Conservation (phyloP, 2,113 vertebrate genomes). For the Ptychochromis oligacanthus region DNA sequence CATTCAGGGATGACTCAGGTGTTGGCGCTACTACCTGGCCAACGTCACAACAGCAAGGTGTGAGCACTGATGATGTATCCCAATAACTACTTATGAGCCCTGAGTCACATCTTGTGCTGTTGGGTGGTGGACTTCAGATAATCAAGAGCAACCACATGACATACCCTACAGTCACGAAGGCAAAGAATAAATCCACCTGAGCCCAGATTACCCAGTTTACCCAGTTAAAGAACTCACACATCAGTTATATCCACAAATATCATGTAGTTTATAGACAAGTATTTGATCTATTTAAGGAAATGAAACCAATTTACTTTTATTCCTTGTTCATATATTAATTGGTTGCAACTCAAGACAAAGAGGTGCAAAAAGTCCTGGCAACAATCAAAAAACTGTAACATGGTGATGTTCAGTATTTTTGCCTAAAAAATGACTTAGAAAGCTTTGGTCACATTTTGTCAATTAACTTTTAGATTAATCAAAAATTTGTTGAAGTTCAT, state of each 20-base stretch:
- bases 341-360: neutral
- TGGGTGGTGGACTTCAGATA: neutral
- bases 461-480: accelerated
- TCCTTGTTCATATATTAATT: neutral
- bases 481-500: neutral
- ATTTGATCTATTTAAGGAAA: neutral
- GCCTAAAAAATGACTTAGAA: neutral
- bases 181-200: no score
- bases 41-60: slow-evolving; percentile 26
- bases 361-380: neutral
- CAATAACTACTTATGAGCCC: neutral
- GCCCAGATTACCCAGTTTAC: accelerated
- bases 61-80: accelerated
- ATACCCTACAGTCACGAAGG: accelerated
- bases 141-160: neutral
- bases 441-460: neutral
- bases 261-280: accelerated
- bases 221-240: neutral
- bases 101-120: neutral
- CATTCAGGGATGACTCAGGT: slow-evolving; percentile 29
- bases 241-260: accelerated
- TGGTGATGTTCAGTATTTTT: neutral
- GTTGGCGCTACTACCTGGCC: slow-evolving; percentile 6
- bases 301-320: accelerated
- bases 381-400: accelerated